Evolutionary conservation across 2,888 invertebrate species (phyloP).

Genomic region (Isoperla grammatica): DNA sequence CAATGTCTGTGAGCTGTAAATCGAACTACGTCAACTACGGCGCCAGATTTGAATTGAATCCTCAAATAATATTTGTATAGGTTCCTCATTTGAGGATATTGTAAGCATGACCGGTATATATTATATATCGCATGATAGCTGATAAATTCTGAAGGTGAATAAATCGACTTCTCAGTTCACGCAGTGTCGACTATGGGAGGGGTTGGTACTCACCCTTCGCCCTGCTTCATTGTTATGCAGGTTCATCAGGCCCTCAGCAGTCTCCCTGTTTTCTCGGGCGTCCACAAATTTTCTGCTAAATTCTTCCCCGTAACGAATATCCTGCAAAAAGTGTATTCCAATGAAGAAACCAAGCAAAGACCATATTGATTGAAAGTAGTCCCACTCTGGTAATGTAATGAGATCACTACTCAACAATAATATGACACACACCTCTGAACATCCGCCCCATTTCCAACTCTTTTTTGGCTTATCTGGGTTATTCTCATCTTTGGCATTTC

Average conservation of each 20-base stretch:
- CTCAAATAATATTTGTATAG: no score
- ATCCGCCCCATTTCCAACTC: slow-evolving; percentile 90
- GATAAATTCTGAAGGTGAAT: no score
- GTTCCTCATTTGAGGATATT: no score
- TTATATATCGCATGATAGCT: no score
- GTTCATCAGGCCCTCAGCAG: slow-evolving; percentile 77
- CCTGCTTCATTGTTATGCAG: slow-evolving; percentile 91
- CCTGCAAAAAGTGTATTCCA: slow-evolving; percentile 46
- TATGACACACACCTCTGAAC: slow-evolving; percentile 65
- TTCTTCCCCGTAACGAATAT: slow-evolving; percentile 75
- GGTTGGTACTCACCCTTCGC: no score
- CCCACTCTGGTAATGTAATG: background rate
- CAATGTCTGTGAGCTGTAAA: no score
- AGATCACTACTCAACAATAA: background rate
- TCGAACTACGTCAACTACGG: no score
- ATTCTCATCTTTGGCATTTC: slow-evolving; percentile 6
- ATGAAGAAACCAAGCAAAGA: no score
- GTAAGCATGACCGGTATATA: no score
- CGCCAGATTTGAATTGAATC: no score
- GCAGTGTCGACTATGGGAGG: no score
- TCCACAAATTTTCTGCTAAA: slow-evolving; percentile 86
- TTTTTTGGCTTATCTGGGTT: slow-evolving; percentile 58
- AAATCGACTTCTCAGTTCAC: no score
- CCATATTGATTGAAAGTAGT: background rate
- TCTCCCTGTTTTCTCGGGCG: slow-evolving; percentile 65